These are phyloP conservation scores for Sebastes vulpes DNA, from an alignment of 2,797 vertebrate genomes.

Conservation along the genomic window DNA sequence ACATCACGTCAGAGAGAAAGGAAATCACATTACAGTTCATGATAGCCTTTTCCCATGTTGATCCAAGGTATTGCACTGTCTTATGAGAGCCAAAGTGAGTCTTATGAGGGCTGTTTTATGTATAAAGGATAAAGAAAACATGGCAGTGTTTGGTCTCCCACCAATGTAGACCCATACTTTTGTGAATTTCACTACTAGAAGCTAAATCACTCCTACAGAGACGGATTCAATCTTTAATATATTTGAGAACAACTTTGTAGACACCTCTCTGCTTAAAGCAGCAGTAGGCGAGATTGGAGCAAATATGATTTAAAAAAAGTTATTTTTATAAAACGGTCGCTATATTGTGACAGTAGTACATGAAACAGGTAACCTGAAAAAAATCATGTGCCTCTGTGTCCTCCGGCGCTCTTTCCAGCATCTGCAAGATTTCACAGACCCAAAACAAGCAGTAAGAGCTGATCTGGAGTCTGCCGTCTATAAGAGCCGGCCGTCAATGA, in stretches of 20 bases:
- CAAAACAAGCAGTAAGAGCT: too few relatives aligned
- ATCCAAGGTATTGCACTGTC: background rate
- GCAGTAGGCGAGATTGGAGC: too few relatives aligned
- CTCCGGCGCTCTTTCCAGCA: too few relatives aligned
- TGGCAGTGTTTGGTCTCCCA: background rate
- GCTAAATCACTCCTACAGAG: background rate
- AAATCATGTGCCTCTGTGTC: too few relatives aligned
- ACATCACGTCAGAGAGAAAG: constrained; percentile 1
- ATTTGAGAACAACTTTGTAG: background rate
- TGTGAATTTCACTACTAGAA: background rate
- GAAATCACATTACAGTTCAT: constrained; percentile 11
- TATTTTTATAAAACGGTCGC: too few relatives aligned
- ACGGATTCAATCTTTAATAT: background rate
- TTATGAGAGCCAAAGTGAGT: background rate
- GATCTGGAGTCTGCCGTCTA: too few relatives aligned
- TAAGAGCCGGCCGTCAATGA: too few relatives aligned
- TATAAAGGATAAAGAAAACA: background rate
- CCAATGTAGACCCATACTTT: background rate
- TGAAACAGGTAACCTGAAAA: too few relatives aligned
- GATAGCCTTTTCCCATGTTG: background rate
- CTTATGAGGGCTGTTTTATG: background rate
- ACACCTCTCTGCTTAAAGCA: background rate
- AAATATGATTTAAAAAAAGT: too few relatives aligned
- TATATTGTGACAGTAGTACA: too few relatives aligned
- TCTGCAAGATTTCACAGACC: too few relatives aligned